phyloP scores from a whole-genome alignment of 2,797 vertebrate genomes.

The Zenarchopterus dispar region DNA sequence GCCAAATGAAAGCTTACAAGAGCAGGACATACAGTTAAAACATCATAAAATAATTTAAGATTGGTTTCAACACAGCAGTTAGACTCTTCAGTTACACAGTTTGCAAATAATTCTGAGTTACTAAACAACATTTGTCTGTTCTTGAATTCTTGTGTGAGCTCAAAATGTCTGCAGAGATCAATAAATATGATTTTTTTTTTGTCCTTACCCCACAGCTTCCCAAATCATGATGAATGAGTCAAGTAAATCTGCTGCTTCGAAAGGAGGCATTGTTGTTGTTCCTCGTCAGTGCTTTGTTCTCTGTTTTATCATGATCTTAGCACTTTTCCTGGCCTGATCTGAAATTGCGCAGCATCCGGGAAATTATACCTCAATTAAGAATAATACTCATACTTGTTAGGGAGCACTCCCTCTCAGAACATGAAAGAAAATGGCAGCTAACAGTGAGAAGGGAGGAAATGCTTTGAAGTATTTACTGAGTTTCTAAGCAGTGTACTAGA shows the following conservation, averaged over 20 bases:
- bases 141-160: slow-evolving; percentile 10
- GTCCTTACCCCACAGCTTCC: slow-evolving; percentile 18
- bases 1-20: too few relatives aligned
- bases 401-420: slow-evolving; percentile 42
- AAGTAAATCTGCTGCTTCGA: slow-evolving; percentile 53
- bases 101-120: slow-evolving; percentile 9
- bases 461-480: slow-evolving; percentile 5
- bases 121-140: slow-evolving; percentile 26
- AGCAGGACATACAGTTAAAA: too few relatives aligned
- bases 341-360: slow-evolving; percentile 37
- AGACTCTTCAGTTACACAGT: too few relatives aligned
- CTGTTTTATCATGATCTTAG: slow-evolving; percentile 39
- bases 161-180: slow-evolving; percentile 32
- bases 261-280: slow-evolving; percentile 27
- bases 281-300: slow-evolving; percentile 57
- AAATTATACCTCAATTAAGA: slow-evolving; percentile 60
- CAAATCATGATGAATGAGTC: slow-evolving; percentile 51
- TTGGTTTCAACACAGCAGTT: too few relatives aligned
- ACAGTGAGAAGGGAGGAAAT: slow-evolving; percentile 4
- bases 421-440: slow-evolving; percentile 31
- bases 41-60: too few relatives aligned
- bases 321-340: slow-evolving; percentile 25
- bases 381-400: slow-evolving; percentile 64
- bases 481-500: slow-evolving; percentile 1
- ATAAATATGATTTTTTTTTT: slow-evolving; percentile 27